Evolutionary conservation across 1,140 invertebrate species (phyloP), one percentile per base, ranked within the genome.

Genomic region (Asobara japonica): DNA sequence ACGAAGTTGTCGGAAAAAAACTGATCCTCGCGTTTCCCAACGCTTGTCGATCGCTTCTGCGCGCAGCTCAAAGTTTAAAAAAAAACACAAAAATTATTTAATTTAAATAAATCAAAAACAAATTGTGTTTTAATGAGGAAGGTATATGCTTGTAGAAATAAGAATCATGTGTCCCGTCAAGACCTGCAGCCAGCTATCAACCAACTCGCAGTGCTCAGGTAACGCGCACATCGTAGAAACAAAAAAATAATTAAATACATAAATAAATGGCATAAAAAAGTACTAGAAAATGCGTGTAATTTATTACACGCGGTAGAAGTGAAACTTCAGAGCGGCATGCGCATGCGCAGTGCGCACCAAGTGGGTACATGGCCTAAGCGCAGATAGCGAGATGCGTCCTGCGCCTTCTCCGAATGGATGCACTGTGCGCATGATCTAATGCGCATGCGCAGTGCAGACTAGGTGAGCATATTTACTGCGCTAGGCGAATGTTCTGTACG

Each of bases 141-240:
- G 78, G 77, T 80, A 77, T 81, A 85, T 87, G 81, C 79, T 86
- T 87, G 83, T 91, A 92, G 91, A 92, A 86, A 88, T 91, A 90
- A 90, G 91, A 90, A 90, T 91, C 89, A 87, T 91, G 84, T 92
- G 90, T 89, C 90, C 91, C 86, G 91, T 90, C 87, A 92, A 92
- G 89, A 91, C 90, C 81, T 90, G 89, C 86, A 91, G 90, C 80
- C 91, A 92, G 88, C 89, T 91, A 73, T 91, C 91, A 79, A 90
- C 90, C 83, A 92, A 91, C 86, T 92, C 91, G 76, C 90, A 90
- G 83, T 90, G 90, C 83, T 91, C 91, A 92, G 91, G 91, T 92
- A 91, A 89, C 88, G 76, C 76, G 76, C 69, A 74, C 48, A 41
- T 48, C 73, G 69, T 74, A 71, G 69, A 74, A 61, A 51, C 67